Percentiles rank a stretch among this genome's conserved stretches.
Conservation (phyloP, 2,888 invertebrate species). For the Melanotus villosus region DNA sequence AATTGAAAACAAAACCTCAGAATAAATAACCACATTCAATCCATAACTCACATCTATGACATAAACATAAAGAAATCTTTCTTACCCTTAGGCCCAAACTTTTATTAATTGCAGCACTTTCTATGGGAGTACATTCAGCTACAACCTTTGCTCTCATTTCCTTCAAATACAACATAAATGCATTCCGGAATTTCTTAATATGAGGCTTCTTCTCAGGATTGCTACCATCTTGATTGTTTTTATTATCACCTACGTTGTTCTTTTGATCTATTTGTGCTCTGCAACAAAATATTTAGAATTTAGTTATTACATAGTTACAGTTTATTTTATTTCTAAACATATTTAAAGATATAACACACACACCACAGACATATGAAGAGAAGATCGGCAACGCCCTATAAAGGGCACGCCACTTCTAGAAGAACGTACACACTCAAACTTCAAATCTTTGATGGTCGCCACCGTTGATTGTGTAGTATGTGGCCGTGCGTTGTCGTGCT, state of each 20-base stretch:
- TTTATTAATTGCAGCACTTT: conserved; percentile 99
- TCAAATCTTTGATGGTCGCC: no score
- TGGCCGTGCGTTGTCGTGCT: no score
- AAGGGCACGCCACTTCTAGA: no score
- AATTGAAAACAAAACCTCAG: no score
- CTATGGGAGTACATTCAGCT: conserved; percentile 98
- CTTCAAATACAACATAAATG: conserved; percentile 99
- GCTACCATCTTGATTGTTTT: conserved; percentile 70
- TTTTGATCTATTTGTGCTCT: conserved; percentile 69
- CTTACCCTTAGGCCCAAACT: conserved; percentile 98
- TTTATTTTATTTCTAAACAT: no score
- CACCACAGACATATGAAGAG: no score
- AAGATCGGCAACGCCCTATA: no score
- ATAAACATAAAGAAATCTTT: conserved; percentile 7
- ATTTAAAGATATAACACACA: no score
- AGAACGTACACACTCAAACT: no score
- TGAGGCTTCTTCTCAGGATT: conserved; percentile 90
- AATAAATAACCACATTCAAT: no score
- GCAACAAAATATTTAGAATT: conserved; percentile 55
- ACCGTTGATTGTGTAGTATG: no score
- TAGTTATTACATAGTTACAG: no score
- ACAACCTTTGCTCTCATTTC: conserved; percentile 99
- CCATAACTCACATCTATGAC: not conserved
- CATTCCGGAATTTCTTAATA: conserved; percentile 99
- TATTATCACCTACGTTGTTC: conserved; percentile 66